Conservation (phyloP, 2,888 invertebrate species). For the Orchesellides sinensis region DNA sequence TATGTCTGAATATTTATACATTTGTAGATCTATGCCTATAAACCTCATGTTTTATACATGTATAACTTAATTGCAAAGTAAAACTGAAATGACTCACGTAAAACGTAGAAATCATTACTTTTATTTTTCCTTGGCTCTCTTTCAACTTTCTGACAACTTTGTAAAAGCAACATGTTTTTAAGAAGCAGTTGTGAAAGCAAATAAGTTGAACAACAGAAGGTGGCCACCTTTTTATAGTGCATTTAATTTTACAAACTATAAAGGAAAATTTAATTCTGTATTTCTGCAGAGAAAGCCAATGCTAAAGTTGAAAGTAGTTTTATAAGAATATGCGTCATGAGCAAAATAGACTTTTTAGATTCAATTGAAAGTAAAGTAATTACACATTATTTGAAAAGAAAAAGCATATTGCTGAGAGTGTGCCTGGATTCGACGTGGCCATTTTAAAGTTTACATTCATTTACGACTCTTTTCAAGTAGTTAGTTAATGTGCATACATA, state of each 20-base stretch:
- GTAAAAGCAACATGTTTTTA: constrained; percentile 17
- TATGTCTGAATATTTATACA: too few relatives aligned
- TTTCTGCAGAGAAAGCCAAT: too few relatives aligned
- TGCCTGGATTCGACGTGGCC: constrained; percentile 14
- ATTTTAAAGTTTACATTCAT: constrained; percentile 24
- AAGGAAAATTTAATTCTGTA: too few relatives aligned
- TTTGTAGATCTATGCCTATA: too few relatives aligned
- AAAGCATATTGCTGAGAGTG: too few relatives aligned
- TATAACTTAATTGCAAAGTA: constrained; percentile 44
- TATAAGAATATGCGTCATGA: too few relatives aligned
- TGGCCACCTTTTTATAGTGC: constrained; percentile 23
- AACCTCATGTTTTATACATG: too few relatives aligned
- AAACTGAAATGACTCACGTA: constrained; percentile 28
- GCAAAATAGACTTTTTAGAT: too few relatives aligned
- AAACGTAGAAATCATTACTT: constrained; percentile 1
- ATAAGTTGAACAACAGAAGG: neutral
- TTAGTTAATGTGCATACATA: neutral
- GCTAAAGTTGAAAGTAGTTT: too few relatives aligned
- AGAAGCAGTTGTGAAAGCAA: constrained; percentile 21
- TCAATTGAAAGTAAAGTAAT: constrained; percentile 39
- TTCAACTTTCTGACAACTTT: neutral
- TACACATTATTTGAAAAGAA: constrained; percentile 29
- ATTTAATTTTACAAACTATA: constrained; percentile 48
- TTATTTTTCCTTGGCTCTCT: neutral
- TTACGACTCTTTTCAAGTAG: too few relatives aligned